These are phyloP conservation scores for Sebastes cheni DNA, from an alignment of 2,797 vertebrate species.

Conservation along the genomic window DNA sequence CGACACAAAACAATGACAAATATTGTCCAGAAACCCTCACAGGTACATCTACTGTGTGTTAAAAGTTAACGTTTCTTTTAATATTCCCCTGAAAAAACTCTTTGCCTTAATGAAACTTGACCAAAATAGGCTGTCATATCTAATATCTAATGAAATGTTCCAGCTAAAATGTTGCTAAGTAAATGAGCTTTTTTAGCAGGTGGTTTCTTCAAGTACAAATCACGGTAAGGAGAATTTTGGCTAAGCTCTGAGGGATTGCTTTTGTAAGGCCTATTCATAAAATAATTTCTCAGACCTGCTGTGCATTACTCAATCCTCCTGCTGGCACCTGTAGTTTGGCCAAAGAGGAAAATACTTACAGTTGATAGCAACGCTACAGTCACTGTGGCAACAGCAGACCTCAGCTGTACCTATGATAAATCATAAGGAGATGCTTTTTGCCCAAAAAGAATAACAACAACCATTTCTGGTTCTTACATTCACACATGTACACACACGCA, in stretches of 20 bases:
- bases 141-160: conserved; percentile 32
- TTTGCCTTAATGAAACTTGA: conserved; percentile 30
- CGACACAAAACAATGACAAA: not conserved
- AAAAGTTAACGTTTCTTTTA: not conserved
- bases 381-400: conserved; percentile 29
- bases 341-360: conserved; percentile 1
- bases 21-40: not conserved
- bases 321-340: conserved; percentile 9
- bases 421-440: not conserved
- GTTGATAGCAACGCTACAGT: conserved; percentile 9
- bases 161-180: not conserved
- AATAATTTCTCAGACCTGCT: conserved; percentile 11
- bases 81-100: not conserved
- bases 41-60: too few relatives aligned
- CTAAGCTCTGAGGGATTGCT: conserved; percentile 7
- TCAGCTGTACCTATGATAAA: conserved; percentile 1
- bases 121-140: conserved; percentile 3
- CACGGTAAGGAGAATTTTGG: conserved; percentile 28
- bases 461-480: conserved; percentile 17
- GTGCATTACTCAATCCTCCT: conserved; percentile 13
- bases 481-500: conserved; percentile 9
- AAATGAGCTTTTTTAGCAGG: conserved; percentile 18
- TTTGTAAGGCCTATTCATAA: conserved; percentile 16
- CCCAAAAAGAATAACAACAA: conserved; percentile 7
- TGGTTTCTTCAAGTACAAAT: conserved; percentile 49